Conservation (phyloP, 2,113 vertebrate species). For the Spilogale gracilis region DNA sequence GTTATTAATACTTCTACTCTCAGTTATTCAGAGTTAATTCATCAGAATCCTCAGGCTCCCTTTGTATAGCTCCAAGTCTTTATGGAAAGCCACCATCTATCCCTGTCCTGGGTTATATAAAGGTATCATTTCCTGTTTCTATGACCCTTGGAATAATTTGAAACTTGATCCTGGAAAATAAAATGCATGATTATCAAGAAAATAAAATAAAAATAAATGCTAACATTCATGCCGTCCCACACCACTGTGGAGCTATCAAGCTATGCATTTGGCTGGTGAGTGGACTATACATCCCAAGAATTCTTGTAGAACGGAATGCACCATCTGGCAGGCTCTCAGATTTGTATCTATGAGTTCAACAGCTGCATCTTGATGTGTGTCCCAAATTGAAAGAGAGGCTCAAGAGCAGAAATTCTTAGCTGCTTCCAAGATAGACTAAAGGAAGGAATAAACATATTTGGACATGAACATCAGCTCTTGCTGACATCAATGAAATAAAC, state of each 20-base stretch:
- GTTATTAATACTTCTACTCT: not conserved
- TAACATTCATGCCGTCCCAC: not conserved
- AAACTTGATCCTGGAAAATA: not conserved
- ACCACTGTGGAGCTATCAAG: not conserved
- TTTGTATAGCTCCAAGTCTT: not conserved
- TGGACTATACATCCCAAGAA: constrained; percentile 41
- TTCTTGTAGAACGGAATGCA: constrained; percentile 58
- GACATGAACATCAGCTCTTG: not conserved
- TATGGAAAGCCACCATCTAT: not conserved
- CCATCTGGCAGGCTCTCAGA: constrained; percentile 50
- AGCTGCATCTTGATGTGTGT: constrained; percentile 43
- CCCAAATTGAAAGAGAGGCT: not conserved
- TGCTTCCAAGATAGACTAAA: constrained; percentile 46
- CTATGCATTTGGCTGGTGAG: not conserved
- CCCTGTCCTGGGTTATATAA: not conserved
- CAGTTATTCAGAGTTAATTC: not conserved
- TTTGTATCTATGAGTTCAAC: not conserved
- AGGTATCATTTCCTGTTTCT: not conserved
- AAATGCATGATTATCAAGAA: not conserved
- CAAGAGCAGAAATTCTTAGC: constrained; percentile 27
- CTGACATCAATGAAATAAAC: not conserved
- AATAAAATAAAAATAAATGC: not conserved
- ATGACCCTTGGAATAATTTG: not conserved
- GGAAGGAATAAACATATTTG: constrained; percentile 35
- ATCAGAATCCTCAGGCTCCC: not conserved